Conservation (phyloP, 1,140 invertebrate genomes). For the Ditylenchus dipsaci region DNA sequence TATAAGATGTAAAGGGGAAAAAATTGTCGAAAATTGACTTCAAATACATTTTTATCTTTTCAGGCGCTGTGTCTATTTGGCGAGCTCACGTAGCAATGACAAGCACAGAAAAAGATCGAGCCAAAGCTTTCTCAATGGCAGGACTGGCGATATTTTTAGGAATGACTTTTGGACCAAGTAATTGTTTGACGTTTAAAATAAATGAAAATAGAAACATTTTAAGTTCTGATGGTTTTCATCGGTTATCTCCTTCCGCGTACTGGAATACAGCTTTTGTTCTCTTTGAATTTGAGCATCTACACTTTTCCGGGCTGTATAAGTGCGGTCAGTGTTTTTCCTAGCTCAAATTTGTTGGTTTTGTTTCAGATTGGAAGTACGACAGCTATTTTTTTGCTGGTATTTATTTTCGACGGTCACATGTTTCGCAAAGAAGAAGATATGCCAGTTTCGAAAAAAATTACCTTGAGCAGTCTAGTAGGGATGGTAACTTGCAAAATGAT, state of each 20-base stretch:
- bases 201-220: too few species aligned
- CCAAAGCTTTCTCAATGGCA: constrained; percentile 44
- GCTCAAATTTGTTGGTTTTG: too few species aligned
- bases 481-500: too few species aligned
- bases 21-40: too few species aligned
- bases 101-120: constrained; percentile 41
- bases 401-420: neutral
- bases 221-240: too few species aligned
- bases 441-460: too few species aligned
- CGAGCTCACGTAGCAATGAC: constrained; percentile 45
- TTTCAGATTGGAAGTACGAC: neutral
- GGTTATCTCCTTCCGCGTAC: too few species aligned
- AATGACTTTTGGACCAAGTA: constrained; percentile 42
- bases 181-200: neutral
- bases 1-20: too few species aligned
- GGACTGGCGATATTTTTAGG: constrained; percentile 42
- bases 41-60: neutral
- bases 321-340: neutral
- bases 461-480: too few species aligned
- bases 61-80: constrained; percentile 26
- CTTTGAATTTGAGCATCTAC: neutral
- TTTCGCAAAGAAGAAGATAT: neutral
- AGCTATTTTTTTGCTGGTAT: neutral
- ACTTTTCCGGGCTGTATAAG: neutral
- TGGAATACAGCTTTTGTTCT: neutral